These are phyloP conservation scores for Bradypodion ventrale DNA, from an alignment of 2,797 vertebrate genomes.

Conservation along the genomic window DNA sequence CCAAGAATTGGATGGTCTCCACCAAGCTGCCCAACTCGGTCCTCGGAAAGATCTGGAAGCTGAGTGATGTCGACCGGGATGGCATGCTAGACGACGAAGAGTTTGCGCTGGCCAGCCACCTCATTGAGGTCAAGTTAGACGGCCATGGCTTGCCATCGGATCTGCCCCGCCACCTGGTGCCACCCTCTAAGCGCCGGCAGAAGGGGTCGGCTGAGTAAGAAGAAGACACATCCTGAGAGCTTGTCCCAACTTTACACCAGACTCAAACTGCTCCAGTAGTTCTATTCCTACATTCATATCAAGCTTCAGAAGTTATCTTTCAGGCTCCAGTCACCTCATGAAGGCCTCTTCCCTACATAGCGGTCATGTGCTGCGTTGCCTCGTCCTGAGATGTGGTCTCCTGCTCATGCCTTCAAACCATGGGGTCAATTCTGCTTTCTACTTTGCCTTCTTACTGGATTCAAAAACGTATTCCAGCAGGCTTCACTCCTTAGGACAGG, in stretches of 20 bases:
- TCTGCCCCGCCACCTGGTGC: constrained; percentile 87
- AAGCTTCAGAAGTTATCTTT: neutral
- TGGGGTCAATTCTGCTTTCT: neutral
- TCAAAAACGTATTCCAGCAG: neutral
- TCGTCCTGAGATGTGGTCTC: neutral
- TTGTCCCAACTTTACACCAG: neutral
- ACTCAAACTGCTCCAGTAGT: constrained; percentile 3
- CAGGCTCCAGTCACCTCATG: neutral
- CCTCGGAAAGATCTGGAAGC: constrained; percentile 93
- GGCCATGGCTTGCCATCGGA: constrained; percentile 90
- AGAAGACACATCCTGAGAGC: neutral
- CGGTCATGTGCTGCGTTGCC: neutral
- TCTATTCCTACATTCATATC: neutral
- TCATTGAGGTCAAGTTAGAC: constrained; percentile 93
- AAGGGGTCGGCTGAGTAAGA: constrained; percentile 89
- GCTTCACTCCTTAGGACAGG: neutral
- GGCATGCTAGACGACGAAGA: constrained; percentile 96
- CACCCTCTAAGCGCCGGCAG: constrained; percentile 90
- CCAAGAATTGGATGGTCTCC: constrained; percentile 93
- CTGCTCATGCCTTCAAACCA: neutral
- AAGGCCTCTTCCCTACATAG: neutral
- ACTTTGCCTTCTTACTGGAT: neutral
- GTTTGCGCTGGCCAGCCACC: constrained; percentile 91
- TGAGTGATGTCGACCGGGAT: constrained; percentile 91
- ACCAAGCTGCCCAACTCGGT: constrained; percentile 93